phyloP scores from a whole-genome alignment of 1,140 invertebrate species.

The Drosophila leontia region DNA sequence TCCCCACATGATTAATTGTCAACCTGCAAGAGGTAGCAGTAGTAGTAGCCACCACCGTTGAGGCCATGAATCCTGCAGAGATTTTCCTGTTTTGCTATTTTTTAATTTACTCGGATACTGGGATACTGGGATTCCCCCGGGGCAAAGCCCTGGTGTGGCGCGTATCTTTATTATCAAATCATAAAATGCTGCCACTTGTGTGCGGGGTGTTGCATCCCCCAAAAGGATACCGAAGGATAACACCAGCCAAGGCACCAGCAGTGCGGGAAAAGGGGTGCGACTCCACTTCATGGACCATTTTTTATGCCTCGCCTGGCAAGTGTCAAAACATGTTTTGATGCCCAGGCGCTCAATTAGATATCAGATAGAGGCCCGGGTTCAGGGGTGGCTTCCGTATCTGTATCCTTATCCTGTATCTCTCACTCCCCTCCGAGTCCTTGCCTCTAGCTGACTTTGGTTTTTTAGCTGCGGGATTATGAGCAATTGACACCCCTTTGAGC shows the following conservation, averaged over 20 bases:
- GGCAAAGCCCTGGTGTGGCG: slow-evolving; percentile 11
- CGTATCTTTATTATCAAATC: slow-evolving; percentile 84
- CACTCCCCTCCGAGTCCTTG: not conserved
- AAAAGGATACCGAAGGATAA: slow-evolving; percentile 7
- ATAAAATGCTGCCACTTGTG: slow-evolving; percentile 84
- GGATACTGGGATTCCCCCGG: slow-evolving; percentile 34
- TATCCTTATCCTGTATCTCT: slow-evolving; percentile 3
- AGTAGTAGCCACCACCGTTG: slow-evolving; percentile 21
- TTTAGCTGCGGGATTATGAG: slow-evolving; percentile 43
- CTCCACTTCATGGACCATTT: slow-evolving; percentile 60
- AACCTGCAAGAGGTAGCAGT: slow-evolving; percentile 58
- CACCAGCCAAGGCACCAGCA: not conserved
- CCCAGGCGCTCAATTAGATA: slow-evolving; percentile 57
- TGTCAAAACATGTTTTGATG: slow-evolving; percentile 85
- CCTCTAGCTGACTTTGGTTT: slow-evolving; percentile 18
- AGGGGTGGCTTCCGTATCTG: slow-evolving; percentile 20
- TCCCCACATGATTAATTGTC: slow-evolving; percentile 83
- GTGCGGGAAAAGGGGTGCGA: slow-evolving; percentile 63
- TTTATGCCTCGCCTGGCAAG: slow-evolving; percentile 71
- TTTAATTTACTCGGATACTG: slow-evolving; percentile 68
- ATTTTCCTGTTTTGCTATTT: slow-evolving; percentile 58
- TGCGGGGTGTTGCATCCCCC: slow-evolving; percentile 54
- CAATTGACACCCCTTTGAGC: slow-evolving; percentile 73
- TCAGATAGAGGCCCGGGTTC: slow-evolving; percentile 16
- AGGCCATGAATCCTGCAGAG: slow-evolving; percentile 31